Evolutionary conservation across 2,888 invertebrate species (phyloP), one percentile per base, ranked within the genome.

Genomic region (Punctoribates punctum): DNA sequence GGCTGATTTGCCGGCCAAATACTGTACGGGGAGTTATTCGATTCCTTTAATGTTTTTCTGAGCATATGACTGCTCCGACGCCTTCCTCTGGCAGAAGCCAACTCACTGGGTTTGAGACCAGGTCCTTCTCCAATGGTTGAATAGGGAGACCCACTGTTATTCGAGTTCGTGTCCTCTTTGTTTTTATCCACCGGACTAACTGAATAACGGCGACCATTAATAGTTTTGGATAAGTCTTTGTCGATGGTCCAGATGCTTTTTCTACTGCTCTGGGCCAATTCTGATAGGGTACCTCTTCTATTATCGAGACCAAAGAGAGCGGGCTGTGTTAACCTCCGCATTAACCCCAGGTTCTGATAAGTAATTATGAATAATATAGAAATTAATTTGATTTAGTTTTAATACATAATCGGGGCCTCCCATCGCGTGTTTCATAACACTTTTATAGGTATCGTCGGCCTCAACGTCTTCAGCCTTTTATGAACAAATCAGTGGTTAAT

Each of bases 381-480:
- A n/a, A n/a, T n/a, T n/a, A n/a, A n/a, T n/a, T n/a, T n/a, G n/a
- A n/a, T n/a, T n/a, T n/a, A n/a, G n/a, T n/a, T n/a, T n/a, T n/a
- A n/a, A n/a, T n/a, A n/a, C n/a, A n/a, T n/a, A n/a, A n/a, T n/a
- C n/a, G n/a, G n/a, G n/a, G n/a, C n/a, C n/a, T n/a, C n/a, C n/a
- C n/a, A n/a, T n/a, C n/a, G n/a, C n/a, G n/a, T n/a, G n/a, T n/a
- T n/a, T n/a, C n/a, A n/a, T n/a, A n/a, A n/a, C n/a, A n/a, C n/a
- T n/a, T n/a, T 51, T 15, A 51, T n/a, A 51, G 3, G 51, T 51
- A 5, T 51, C 75, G 25, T 75, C 75, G 5, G 23, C 2, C 23
- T 75, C 75, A 13, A 75, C 75, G 74, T 75, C 75, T 23, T 57
- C 4, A 13, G 38, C 65, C 73, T n/a, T n/a, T n/a, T n/a, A n/a